Evolutionary conservation across 2,797 vertebrate genomes (phyloP).

Genomic region (Coreius guichenoti): DNA sequence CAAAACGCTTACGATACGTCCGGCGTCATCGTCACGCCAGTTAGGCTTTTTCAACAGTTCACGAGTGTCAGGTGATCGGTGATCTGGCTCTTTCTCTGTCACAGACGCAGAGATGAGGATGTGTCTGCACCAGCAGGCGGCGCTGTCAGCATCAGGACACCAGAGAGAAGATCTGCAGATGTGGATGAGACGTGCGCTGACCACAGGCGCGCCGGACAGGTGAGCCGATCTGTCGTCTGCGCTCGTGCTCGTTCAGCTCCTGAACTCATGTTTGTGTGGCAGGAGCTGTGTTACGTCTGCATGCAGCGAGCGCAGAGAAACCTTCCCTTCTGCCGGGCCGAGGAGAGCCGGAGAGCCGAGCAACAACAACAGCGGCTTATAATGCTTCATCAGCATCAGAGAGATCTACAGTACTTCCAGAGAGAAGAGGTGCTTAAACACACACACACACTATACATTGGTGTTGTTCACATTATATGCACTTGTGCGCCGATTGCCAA

Average conservation of each 20-base stretch:
- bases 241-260: background rate
- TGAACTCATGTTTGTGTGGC: background rate
- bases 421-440: constrained; percentile 72
- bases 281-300: constrained; percentile 88
- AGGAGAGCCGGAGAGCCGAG: constrained; percentile 74
- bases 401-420: constrained; percentile 73
- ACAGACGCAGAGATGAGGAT: constrained; percentile 46
- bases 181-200: constrained; percentile 66
- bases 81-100: background rate
- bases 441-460: background rate
- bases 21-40: too few relatives aligned
- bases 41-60: too few relatives aligned
- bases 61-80: background rate
- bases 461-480: too few relatives aligned
- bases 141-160: background rate
- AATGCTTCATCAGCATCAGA: constrained; percentile 73
- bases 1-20: too few relatives aligned
- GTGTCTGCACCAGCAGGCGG: constrained; percentile 44
- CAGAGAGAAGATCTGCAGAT: constrained; percentile 39
- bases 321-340: constrained; percentile 67
- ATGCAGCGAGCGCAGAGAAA: constrained; percentile 81
- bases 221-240: constrained; percentile 55
- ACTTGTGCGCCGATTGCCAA: too few relatives aligned
- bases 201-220: constrained; percentile 83
- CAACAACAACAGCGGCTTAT: constrained; percentile 74